Conservation (phyloP, 2,797 vertebrate species). For the Dryobates pubescens region DNA sequence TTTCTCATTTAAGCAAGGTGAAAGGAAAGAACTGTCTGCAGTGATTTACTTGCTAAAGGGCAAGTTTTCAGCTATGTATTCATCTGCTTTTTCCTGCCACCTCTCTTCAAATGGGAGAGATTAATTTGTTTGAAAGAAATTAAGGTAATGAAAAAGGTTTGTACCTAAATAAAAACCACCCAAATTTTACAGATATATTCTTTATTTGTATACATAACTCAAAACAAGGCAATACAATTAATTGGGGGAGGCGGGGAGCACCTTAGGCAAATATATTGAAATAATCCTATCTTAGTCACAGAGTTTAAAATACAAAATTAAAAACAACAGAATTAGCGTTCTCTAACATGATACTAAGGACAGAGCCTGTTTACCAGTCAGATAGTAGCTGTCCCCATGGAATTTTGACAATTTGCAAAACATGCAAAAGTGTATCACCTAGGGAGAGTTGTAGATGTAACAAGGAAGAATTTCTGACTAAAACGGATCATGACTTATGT, state of each 20-base stretch:
- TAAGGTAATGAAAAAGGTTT: background rate
- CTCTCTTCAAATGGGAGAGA: background rate
- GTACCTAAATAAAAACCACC: background rate
- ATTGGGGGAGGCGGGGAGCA: fast-evolving
- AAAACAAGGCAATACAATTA: background rate
- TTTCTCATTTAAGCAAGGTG: background rate
- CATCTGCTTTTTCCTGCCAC: background rate
- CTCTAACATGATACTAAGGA: background rate
- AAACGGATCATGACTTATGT: slow-evolving; percentile 16
- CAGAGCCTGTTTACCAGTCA: background rate
- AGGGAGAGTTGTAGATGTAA: background rate
- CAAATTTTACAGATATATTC: background rate
- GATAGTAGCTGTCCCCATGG: background rate
- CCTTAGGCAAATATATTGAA: background rate
- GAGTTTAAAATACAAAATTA: background rate
- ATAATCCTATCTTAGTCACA: background rate
- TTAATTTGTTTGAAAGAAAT: background rate
- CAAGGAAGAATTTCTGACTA: slow-evolving; percentile 12
- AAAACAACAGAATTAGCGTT: background rate
- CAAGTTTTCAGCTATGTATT: background rate
- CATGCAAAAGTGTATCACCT: background rate
- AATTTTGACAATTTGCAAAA: background rate
- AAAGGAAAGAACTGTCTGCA: background rate
- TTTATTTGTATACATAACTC: slow-evolving; percentile 31
- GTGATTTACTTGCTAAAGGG: background rate